Conservation (phyloP, 1,140 invertebrate species). For the Polyergus mexicanus region DNA sequence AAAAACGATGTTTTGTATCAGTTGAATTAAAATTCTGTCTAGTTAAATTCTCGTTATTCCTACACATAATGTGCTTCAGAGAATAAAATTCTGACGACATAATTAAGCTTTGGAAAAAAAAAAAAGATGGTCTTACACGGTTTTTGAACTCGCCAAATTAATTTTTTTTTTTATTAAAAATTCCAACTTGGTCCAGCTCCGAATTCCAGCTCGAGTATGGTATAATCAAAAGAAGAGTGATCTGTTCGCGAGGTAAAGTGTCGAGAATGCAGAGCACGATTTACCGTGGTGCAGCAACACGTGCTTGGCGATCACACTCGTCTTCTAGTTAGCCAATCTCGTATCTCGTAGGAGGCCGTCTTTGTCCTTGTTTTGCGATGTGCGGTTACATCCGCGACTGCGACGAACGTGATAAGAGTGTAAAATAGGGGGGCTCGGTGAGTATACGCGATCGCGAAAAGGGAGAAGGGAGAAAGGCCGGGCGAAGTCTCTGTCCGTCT, state of each 20-base stretch:
- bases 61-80: background rate
- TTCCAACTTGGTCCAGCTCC: background rate
- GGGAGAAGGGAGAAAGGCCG: conserved; percentile 8
- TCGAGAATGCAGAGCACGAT: conserved; percentile 65
- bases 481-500: conserved; percentile 63
- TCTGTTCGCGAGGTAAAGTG: conserved; percentile 13
- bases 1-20: background rate
- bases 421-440: background rate
- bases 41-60: conserved; percentile 7
- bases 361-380: conserved; percentile 63
- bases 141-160: conserved; percentile 20
- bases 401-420: conserved; percentile 61
- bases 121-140: background rate
- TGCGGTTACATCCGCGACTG: conserved; percentile 57
- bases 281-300: conserved; percentile 70
- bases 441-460: background rate
- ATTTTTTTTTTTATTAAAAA: conserved; percentile 15
- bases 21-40: conserved; percentile 28
- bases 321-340: conserved; percentile 61
- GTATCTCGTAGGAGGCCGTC: conserved; percentile 56
- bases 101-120: background rate
- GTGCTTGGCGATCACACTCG: conserved; percentile 64
- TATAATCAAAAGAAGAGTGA: conserved; percentile 1
- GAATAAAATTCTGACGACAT: background rate
- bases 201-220: background rate